A percentile compares a stretch with the other conserved stretches of the same genome.
Conservation (phyloP, 2,797 vertebrate genomes). For the Diplodus puntazzo region DNA sequence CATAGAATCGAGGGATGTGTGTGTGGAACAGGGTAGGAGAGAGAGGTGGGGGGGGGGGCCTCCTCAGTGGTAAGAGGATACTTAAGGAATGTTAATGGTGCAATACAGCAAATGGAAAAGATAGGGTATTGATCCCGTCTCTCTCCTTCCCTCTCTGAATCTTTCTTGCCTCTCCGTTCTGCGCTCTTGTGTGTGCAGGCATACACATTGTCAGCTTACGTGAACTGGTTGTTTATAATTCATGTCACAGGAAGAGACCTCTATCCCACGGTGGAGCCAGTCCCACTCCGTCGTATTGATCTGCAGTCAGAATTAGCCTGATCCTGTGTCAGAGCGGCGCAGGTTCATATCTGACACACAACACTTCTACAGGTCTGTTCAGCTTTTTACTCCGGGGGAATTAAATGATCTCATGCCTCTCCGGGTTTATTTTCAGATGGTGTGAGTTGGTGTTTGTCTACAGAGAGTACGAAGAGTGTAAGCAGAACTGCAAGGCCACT, state of each 20-base stretch:
- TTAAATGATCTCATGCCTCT: conserved; percentile 27
- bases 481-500: not conserved
- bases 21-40: conserved; percentile 3
- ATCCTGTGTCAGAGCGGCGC: conserved; percentile 28
- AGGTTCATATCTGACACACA: conserved; percentile 46
- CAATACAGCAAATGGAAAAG: conserved; percentile 54
- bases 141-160: conserved; percentile 21
- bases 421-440: conserved; percentile 26
- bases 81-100: conserved; percentile 75
- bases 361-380: conserved; percentile 16
- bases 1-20: not conserved
- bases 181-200: conserved; percentile 6
- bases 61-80: conserved; percentile 65
- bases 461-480: not conserved
- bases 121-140: conserved; percentile 67
- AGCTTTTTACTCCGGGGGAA: conserved; percentile 1
- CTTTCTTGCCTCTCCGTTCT: conserved; percentile 3
- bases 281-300: conserved; percentile 61
- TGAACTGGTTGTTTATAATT: conserved; percentile 64
- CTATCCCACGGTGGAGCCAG: conserved; percentile 23
- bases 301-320: conserved; percentile 36
- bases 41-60: too few species aligned
- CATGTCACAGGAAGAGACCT: conserved; percentile 65
- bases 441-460: conserved; percentile 3
- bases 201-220: conserved; percentile 34